Percentiles rank a stretch among this genome's conserved stretches.
phyloP scores from a whole-genome alignment of 2,797 vertebrate genomes.

The Phataginus tetradactyla region DNA sequence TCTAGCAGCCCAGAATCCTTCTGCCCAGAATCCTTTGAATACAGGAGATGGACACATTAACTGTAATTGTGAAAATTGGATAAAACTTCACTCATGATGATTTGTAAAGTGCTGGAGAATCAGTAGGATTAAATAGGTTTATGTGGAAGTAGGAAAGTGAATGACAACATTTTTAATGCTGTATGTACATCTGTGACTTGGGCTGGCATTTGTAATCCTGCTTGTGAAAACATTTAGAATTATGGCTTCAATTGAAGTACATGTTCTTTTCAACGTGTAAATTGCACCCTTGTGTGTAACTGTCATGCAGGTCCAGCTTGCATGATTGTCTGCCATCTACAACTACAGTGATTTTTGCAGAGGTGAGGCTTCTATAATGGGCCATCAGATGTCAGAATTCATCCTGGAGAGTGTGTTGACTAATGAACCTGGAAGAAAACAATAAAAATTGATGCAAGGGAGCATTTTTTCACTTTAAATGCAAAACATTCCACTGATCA shows the following conservation, averaged over 20 bases:
- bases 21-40: rapidly evolving
- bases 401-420: neutral
- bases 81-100: neutral
- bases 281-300: neutral
- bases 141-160: neutral
- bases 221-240: neutral
- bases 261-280: neutral
- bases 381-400: slow-evolving; percentile 18
- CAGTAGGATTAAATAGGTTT: neutral
- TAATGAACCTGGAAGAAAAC: neutral
- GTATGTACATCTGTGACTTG: neutral
- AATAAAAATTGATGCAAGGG: neutral
- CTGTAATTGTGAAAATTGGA: neutral
- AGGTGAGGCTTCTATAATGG: neutral
- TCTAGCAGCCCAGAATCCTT: neutral
- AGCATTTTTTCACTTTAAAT: neutral
- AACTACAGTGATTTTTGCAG: neutral
- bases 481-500: neutral
- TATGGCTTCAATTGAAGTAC: neutral
- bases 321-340: neutral
- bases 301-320: neutral
- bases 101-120: neutral
- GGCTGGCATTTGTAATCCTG: neutral
- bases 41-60: neutral
- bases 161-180: neutral